Evolutionary conservation across 2,113 vertebrate species (phyloP), one percentile per base, ranked within the genome.

Genomic region (Macroglossus sobrinus): DNA sequence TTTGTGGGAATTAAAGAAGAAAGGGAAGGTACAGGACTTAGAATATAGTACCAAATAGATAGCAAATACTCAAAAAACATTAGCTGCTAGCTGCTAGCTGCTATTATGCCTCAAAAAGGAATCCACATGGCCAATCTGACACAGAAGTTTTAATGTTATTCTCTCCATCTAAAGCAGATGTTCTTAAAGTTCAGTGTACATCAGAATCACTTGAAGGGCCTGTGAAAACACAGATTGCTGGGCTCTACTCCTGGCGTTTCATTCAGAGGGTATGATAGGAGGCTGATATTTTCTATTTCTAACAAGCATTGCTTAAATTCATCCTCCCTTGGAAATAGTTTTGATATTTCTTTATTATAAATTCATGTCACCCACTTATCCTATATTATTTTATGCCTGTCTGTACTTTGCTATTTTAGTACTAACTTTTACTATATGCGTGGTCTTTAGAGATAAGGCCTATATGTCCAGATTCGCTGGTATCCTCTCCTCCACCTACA

Each of bases 191-290:
- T 22, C 35, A 22, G 9, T 30, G 40, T n/a, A 6, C 15, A 43
- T 13, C 30, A 50, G 26, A 78, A 35, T 40, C n/a, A 45, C 33
- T 9, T 30, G 0, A 24, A 82, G 28, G 43, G 13, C 75, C 47
- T 33, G n/a, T 59, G 45, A 40, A 47, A 47, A 30, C 84, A 71
- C 30, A 61, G 28, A 87, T 2, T 3, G 38, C 66, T 66, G 35
- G 35, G 13, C 2, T 21, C 13, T 2, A 10, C 8, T 2, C 7
- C 14, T 7, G 7, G 6, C 45, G 15, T 55, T 47, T 50, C 24
- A 85, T 47, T 66, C 28, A 8, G 9, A 38, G 22, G 14, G 13
- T n/a, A 43, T 35, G 16, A 33, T 50, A 35, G 12, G 35, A 35
- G 28, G 26, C 79, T 15, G 15, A 63, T 26, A 72, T 63, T 19